Conservation (phyloP, 2,113 vertebrate genomes). For the Platanista minor region DNA sequence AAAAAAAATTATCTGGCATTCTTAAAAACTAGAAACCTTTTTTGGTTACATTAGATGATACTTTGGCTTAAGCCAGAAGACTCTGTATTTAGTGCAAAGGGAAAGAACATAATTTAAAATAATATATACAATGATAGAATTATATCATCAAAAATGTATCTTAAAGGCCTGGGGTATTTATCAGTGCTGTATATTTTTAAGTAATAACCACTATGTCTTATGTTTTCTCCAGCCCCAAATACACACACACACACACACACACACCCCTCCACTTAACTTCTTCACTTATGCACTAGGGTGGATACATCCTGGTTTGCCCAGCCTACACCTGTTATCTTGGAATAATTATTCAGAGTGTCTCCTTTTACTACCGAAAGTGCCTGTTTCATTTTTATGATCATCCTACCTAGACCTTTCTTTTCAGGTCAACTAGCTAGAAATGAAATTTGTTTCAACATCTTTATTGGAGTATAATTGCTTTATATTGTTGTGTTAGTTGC, state of each 20-base stretch:
- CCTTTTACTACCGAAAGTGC: background rate
- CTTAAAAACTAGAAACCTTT: background rate
- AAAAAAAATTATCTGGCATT: background rate
- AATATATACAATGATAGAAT: background rate
- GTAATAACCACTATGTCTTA: background rate
- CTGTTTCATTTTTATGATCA: background rate
- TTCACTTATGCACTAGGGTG: background rate
- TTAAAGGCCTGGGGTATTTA: background rate
- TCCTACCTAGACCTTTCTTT: background rate
- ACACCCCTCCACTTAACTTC: background rate
- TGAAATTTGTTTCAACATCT: background rate
- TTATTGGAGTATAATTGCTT: too few relatives aligned
- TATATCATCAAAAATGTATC: background rate
- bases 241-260: background rate
- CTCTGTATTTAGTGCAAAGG: background rate
- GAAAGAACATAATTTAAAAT: background rate
- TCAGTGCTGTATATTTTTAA: background rate
- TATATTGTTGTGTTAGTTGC: too few relatives aligned
- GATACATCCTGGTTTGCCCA: background rate
- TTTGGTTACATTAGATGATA: background rate
- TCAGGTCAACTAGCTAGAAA: background rate
- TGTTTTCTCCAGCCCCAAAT: background rate
- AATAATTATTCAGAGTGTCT: background rate
- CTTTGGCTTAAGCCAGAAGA: background rate
- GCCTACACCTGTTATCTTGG: background rate